A percentile compares a stretch with the other conserved stretches of the same genome.
phyloP scores from a whole-genome alignment of 2,797 vertebrate species.

The Nyctibius grandis region DNA sequence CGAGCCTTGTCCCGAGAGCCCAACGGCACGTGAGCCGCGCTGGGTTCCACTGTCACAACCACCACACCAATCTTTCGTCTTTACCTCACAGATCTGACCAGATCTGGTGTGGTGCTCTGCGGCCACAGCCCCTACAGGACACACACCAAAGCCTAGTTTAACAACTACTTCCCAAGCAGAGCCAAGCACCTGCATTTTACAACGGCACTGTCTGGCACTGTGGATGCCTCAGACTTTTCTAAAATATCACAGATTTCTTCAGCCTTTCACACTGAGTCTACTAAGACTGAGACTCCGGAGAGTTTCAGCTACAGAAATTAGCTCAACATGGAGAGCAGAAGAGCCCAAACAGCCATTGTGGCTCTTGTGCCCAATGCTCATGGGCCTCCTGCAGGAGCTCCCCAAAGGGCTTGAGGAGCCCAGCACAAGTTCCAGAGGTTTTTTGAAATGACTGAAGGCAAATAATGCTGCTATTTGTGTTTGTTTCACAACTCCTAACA shows the following conservation, averaged over 20 bases:
- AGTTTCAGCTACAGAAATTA: rapidly evolving
- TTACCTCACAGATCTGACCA: rapidly evolving
- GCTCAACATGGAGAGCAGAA: rapidly evolving
- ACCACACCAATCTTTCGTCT: rapidly evolving
- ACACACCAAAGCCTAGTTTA: no score
- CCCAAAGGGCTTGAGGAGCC: rapidly evolving
- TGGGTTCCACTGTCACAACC: rapidly evolving
- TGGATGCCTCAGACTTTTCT: rapidly evolving
- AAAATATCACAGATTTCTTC: rapidly evolving
- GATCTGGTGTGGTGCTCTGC: rapidly evolving
- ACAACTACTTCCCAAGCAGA: background rate
- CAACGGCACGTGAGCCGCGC: rapidly evolving
- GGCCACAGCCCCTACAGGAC: background rate
- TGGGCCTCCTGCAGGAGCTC: background rate
- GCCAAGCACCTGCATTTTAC: rapidly evolving
- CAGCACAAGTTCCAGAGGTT: background rate
- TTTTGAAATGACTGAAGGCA: background rate
- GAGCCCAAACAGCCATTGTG: rapidly evolving
- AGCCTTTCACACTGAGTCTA: rapidly evolving
- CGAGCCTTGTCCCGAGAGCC: background rate
- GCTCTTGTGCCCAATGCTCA: rapidly evolving
- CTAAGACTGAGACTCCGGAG: rapidly evolving
- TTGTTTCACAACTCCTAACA: no score
- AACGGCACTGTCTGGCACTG: rapidly evolving
- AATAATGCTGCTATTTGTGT: rapidly evolving